Conservation (phyloP, 1,140 invertebrate species). For the Nephila pilipes region DNA sequence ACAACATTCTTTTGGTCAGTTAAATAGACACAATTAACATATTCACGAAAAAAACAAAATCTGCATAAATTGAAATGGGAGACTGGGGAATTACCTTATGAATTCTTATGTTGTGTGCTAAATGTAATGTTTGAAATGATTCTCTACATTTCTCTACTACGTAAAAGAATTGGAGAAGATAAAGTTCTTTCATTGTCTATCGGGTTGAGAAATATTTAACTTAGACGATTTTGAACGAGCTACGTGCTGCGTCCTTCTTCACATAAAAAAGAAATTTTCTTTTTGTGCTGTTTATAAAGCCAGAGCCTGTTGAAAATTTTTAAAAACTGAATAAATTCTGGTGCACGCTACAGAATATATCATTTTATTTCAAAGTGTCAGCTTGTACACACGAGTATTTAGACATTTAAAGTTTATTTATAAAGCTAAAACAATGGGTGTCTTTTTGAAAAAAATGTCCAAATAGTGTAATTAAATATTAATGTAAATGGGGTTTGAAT, state of each 20-base stretch:
- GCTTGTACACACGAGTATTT: too few relatives aligned
- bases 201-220: too few relatives aligned
- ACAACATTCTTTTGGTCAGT: not conserved
- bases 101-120: not conserved
- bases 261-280: not conserved
- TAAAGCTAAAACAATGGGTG: not conserved
- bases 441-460: conserved; percentile 36
- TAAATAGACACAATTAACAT: not conserved
- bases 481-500: conserved; percentile 62
- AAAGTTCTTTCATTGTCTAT: not conserved
- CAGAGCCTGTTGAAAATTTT: not conserved
- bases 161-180: not conserved
- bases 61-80: not conserved
- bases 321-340: not conserved
- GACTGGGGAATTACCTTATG: not conserved
- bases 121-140: not conserved
- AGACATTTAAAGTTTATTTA: not conserved
- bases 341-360: not conserved
- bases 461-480: conserved; percentile 45
- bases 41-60: not conserved
- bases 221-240: not conserved
- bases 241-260: not conserved
- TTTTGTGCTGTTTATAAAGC: not conserved
- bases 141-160: not conserved
- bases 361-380: not conserved